A percentile compares a stretch with the other conserved stretches of the same genome.
These are phyloP conservation scores for Sander vitreus DNA, from an alignment of 2,113 vertebrate genomes.

Conservation along the genomic window DNA sequence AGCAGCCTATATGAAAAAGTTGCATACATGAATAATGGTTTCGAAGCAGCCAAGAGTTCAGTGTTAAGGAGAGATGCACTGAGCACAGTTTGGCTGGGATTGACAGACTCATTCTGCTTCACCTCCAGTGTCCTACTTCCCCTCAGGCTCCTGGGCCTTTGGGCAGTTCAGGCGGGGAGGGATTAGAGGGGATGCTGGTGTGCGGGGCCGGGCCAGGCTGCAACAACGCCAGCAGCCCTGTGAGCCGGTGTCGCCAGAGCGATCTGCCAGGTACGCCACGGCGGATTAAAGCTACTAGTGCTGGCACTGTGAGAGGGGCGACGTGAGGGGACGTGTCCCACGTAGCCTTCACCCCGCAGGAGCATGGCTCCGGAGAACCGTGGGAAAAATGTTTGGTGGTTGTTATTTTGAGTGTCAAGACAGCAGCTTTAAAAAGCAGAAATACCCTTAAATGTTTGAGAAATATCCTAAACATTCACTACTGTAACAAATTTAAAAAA, in stretches of 20 bases:
- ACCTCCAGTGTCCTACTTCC: constrained; percentile 68
- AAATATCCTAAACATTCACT: neutral
- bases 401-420: constrained; percentile 1
- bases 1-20: too few relatives aligned
- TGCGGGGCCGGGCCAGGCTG: constrained; percentile 59
- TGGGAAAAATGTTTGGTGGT: constrained; percentile 42
- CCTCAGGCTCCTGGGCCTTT: constrained; percentile 38
- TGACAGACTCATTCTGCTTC: constrained; percentile 38
- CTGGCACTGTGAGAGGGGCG: constrained; percentile 71
- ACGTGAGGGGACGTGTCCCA: constrained; percentile 67
- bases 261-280: constrained; percentile 81
- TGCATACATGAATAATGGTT: too few relatives aligned
- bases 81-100: neutral
- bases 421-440: neutral
- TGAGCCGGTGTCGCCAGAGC: constrained; percentile 72
- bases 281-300: constrained; percentile 75
- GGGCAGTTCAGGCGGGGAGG: constrained; percentile 42
- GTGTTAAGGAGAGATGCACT: too few relatives aligned
- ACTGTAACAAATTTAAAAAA: neutral
- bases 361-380: constrained; percentile 18
- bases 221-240: constrained; percentile 60
- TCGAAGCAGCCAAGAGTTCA: too few relatives aligned
- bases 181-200: constrained; percentile 68
- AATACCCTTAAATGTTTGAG: neutral
- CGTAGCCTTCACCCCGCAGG: constrained; percentile 28